Base-by-base conservation (phyloP, 1,140 invertebrate species). In the Platorchestia sp. region DNA sequence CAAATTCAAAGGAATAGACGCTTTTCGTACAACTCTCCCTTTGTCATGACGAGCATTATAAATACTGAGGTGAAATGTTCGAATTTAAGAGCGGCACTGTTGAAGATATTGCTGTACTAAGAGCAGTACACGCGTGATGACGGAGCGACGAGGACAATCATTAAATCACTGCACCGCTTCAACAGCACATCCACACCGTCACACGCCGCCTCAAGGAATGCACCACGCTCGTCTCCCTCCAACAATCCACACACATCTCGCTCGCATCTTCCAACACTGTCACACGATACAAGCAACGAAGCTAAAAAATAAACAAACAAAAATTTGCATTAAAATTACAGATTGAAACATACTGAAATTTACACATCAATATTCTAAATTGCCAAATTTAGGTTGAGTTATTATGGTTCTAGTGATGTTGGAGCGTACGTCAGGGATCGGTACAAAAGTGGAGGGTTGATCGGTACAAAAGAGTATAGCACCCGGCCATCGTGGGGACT, bases 261-360 rank as follows among this genome's bases (percentile, higher is more conserved):
- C 91, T 93, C 91, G 44, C 45, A 44, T 45, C n/a, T 40, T 10
- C 91, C 7, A 47, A 44, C 45, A 47, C 91, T 19, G 44, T 47
- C 45, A 45, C 45, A 45, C 91, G 40, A 45, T 45, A 93, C 91
- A 93, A 93, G 91, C 91, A 93, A 93, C 45, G 44, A 47, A 10
- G 91, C 91, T 19, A 14, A 93, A 42, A 5, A 10, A 40, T 14
- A 44, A 93, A 45, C 91, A 14, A 93, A 44, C 45, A 47, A 93
- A 93, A 45, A 47, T 93, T 45, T 47, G 19, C 91, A 10, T 93
- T 45, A 44, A 93, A 7, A 44, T 93, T 93, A 93, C 43, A 45
- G 40, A 45, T 47, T 45, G 41, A 93, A 93, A 93, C 45, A 93
- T 93, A 93, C 91, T 93, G 91, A 93, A 93, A 93, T 93, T 93